Conservation (phyloP, 2,797 vertebrate genomes). For the Paguma larvata region DNA sequence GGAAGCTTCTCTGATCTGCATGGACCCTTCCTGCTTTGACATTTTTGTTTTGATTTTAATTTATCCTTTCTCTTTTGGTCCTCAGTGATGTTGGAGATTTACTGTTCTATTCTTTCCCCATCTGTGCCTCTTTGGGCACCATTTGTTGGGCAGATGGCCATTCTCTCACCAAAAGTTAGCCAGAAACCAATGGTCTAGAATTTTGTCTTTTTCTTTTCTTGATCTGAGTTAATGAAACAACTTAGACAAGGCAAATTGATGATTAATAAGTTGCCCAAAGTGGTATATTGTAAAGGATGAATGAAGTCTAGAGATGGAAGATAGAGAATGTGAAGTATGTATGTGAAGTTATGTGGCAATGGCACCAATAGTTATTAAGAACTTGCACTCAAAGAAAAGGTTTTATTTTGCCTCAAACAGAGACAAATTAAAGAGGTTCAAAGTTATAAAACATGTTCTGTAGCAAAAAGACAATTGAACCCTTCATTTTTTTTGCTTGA, state of each 20-base stretch:
- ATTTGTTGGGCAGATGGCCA: background rate
- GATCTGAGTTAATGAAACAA: background rate
- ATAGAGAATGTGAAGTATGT: background rate
- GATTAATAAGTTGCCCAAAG: background rate
- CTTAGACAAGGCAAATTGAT: background rate
- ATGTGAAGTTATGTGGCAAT: background rate
- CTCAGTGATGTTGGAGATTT: background rate
- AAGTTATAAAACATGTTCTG: slow-evolving; percentile 53
- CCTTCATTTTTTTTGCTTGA: background rate
- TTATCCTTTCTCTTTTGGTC: background rate
- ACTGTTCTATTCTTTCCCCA: background rate
- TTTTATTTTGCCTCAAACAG: slow-evolving; percentile 32
- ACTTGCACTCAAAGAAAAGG: background rate
- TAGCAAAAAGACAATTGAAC: slow-evolving; percentile 27
- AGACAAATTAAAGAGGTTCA: slow-evolving; percentile 32
- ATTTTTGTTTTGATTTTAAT: background rate
- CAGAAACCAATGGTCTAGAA: background rate
- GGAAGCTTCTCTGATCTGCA: background rate
- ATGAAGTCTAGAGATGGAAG: background rate
- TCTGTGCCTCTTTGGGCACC: background rate
- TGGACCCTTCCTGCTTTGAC: background rate
- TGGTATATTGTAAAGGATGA: background rate
- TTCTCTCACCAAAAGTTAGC: slow-evolving; percentile 21
- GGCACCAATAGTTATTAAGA: slow-evolving; percentile 18
- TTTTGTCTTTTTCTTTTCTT: slow-evolving; percentile 28